phyloP scores from a whole-genome alignment of 2,888 invertebrate species.

The Troides helena region DNA sequence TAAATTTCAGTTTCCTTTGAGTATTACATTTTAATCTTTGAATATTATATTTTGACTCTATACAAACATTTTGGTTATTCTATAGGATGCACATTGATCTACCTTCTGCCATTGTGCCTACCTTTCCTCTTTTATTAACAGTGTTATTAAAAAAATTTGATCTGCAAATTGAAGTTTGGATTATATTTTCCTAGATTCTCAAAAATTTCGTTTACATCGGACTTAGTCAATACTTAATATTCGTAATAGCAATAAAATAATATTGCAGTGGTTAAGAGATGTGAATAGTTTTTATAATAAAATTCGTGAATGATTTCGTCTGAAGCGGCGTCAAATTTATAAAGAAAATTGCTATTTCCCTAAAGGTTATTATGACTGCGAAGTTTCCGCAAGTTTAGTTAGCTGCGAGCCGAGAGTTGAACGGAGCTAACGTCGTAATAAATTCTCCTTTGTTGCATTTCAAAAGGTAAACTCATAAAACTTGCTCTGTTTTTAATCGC shows the following conservation, averaged over 20 bases:
- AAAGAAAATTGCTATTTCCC: constrained; percentile 40
- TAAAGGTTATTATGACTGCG: constrained; percentile 56
- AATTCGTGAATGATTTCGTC: constrained; percentile 26
- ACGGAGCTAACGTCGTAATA: constrained; percentile 30
- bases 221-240: background rate
- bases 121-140: too few species aligned
- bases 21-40: background rate
- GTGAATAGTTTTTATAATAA: background rate
- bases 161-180: too few species aligned
- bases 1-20: background rate
- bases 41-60: background rate
- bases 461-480: constrained; percentile 32
- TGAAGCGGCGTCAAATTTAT: constrained; percentile 28
- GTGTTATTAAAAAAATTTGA: too few species aligned
- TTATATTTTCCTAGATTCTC: too few species aligned
- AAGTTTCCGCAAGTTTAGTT: constrained; percentile 44
- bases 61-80: too few species aligned
- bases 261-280: background rate
- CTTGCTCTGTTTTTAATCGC: constrained; percentile 30
- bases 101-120: too few species aligned
- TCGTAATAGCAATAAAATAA: background rate
- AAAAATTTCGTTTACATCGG: too few species aligned
- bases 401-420: constrained; percentile 25
- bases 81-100: too few species aligned
- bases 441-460: constrained; percentile 32